A percentile compares a stretch with the other conserved stretches of the same genome.
These are phyloP conservation scores for Anguilla pacifica DNA, from an alignment of 2,797 vertebrate genomes.

Conservation along the genomic window DNA sequence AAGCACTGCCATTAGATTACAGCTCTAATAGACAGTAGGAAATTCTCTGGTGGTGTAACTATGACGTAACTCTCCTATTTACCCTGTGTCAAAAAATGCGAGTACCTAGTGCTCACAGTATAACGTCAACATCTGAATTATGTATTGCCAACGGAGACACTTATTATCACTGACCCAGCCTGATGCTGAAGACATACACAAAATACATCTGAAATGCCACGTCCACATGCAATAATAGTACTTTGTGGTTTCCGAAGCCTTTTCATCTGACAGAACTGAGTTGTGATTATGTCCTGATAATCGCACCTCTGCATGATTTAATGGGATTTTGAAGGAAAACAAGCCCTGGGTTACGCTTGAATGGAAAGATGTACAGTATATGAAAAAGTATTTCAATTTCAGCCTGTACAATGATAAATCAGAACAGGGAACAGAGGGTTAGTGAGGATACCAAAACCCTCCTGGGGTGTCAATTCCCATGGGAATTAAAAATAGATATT, in stretches of 20 bases:
- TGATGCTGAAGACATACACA: not conserved
- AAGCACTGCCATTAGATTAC: not conserved
- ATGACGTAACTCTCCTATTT: not conserved
- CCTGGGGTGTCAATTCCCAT: not conserved
- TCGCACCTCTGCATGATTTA: not conserved
- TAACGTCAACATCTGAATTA: not conserved
- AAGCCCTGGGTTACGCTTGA: too few species aligned
- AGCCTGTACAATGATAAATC: not conserved
- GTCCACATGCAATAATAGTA: not conserved
- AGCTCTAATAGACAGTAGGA: not conserved
- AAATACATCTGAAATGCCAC: not conserved
- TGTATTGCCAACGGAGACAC: not conserved
- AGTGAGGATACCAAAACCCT: not conserved
- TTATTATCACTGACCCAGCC: not conserved
- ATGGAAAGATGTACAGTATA: not conserved
- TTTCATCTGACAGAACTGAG: not conserved
- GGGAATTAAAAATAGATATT: not conserved
- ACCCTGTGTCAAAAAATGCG: not conserved
- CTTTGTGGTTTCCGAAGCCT: not conserved
- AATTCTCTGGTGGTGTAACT: not conserved
- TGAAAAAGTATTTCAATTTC: not conserved
- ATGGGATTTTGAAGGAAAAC: not conserved
- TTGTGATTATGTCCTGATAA: conserved; percentile 1
- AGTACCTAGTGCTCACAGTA: too few species aligned
- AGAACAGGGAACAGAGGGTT: not conserved